Evolutionary conservation across 2,797 vertebrate species (phyloP).

Genomic region (Trachurus trachurus): DNA sequence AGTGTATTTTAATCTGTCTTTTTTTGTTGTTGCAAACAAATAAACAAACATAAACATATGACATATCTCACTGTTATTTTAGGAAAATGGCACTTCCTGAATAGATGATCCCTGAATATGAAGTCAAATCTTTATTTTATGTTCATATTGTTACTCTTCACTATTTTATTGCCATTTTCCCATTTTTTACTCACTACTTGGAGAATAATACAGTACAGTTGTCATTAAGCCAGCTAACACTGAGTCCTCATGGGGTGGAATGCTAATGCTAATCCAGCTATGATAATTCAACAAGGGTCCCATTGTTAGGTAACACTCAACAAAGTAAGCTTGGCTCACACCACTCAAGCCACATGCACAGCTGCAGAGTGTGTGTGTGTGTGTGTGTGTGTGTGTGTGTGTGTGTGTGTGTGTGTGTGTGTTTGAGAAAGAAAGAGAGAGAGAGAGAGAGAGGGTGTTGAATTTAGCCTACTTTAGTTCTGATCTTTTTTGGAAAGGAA

Average conservation of each 20-base stretch:
- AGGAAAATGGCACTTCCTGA: too few species aligned
- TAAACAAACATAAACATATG: too few species aligned
- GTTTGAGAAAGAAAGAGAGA: too few species aligned
- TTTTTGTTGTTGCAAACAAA: too few species aligned
- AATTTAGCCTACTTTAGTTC: not conserved
- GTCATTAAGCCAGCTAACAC: constrained; percentile 49
- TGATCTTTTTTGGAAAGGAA: not conserved
- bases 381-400: not conserved
- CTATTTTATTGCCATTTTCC: constrained; percentile 1
- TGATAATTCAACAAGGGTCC: constrained; percentile 59
- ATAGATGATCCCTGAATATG: too few species aligned
- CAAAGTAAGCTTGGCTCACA: constrained; percentile 53
- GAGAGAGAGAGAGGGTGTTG: not conserved
- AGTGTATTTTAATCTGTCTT: too few species aligned
- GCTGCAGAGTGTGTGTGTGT: constrained; percentile 44
- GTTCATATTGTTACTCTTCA: not conserved
- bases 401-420: too few species aligned
- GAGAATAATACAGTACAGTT: constrained; percentile 34
- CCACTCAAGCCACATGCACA: constrained; percentile 56
- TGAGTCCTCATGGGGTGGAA: constrained; percentile 53
- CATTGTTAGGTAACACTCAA: constrained; percentile 61
- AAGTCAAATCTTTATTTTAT: not conserved
- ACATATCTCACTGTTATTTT: not conserved
- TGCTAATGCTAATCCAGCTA: constrained; percentile 64
- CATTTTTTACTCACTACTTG: constrained; percentile 13